Evolutionary conservation across 2,797 vertebrate species (phyloP), one percentile per base, ranked within the genome.

Genomic region (Tragelaphus oryx): DNA sequence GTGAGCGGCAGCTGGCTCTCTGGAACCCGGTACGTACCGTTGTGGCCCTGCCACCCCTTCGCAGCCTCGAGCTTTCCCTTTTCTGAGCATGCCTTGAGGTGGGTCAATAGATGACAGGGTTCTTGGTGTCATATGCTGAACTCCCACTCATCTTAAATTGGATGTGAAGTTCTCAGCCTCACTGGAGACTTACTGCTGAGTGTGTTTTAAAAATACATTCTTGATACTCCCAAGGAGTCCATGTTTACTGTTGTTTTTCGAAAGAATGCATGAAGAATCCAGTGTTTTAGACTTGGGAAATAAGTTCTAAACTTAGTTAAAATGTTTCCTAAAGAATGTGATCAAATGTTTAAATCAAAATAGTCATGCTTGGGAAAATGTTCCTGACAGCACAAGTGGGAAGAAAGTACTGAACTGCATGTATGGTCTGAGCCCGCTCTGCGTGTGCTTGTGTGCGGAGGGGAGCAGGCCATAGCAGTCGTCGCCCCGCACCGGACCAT

Each of bases 1-100:
- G 99, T 0, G 99, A 99, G 97, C 98, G 99, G 96, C 99, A 99
- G 97, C 98, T 99, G 2, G 99, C 99, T 0, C 99, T 99, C 88
- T 99, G 99, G 99, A 99, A 99, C 95, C 98, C 98, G 55, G 99
- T 99, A 98, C 26, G 99, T 97, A 48, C 96, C 48, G 5, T 5
- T 22, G 80, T 50, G 0, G 0, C 44, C 81, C 60, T 8, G 8
- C 44, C 5, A n/a, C 9, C 17, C 16, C 46, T 76, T 74, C 52
- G 48, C 4, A 18, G 54, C 5, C 50, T 52, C 6, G 33, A 9
- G 54, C 44, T 74, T 30, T 76, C 76, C 76, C 46, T 26, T 57
- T 75, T 62, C 83, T 83, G 50, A 80, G 33, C 1, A 0, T 9
- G 8, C 30, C 59, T 74, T 52, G 33, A 57, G 26, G 68, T 54